phyloP scores from a whole-genome alignment of 2,113 vertebrate species.

The Corvus hawaiiensis region DNA sequence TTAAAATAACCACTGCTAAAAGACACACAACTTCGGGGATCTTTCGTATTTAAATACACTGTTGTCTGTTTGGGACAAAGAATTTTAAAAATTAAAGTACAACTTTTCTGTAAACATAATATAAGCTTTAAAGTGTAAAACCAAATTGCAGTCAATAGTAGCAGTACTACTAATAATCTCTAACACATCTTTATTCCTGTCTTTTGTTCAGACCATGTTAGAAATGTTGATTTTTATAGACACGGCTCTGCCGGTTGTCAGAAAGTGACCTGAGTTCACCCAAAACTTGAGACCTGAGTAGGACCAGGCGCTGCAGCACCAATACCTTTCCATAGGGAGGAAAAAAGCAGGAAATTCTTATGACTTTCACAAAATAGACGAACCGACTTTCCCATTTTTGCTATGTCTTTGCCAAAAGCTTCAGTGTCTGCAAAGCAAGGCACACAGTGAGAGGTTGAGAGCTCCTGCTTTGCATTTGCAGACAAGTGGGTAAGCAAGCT shows the following conservation, averaged over 20 bases:
- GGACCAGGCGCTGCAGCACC: not conserved
- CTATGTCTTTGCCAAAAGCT: slow-evolving; percentile 63
- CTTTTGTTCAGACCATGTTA: not conserved
- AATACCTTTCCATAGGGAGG: not conserved
- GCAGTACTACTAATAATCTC: not conserved
- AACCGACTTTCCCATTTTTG: not conserved
- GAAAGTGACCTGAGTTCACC: not conserved
- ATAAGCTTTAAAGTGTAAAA: not conserved
- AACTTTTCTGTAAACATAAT: not conserved
- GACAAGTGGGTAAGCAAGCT: slow-evolving; percentile 68
- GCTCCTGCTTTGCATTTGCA: slow-evolving; percentile 56
- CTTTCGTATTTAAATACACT: not conserved
- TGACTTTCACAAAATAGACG: not conserved
- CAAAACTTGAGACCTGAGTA: not conserved
- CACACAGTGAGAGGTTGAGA: not conserved
- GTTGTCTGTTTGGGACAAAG: not conserved
- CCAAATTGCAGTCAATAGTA: not conserved
- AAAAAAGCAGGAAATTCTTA: not conserved
- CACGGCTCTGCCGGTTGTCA: not conserved
- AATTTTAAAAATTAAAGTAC: not conserved
- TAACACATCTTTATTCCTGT: not conserved
- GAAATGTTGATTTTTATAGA: not conserved
- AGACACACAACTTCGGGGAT: not conserved
- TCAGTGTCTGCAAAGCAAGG: slow-evolving; percentile 73
- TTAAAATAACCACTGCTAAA: not conserved